These are phyloP conservation scores for Siphamia tubifer DNA, from an alignment of 2,113 vertebrate species.

Conservation along the genomic window DNA sequence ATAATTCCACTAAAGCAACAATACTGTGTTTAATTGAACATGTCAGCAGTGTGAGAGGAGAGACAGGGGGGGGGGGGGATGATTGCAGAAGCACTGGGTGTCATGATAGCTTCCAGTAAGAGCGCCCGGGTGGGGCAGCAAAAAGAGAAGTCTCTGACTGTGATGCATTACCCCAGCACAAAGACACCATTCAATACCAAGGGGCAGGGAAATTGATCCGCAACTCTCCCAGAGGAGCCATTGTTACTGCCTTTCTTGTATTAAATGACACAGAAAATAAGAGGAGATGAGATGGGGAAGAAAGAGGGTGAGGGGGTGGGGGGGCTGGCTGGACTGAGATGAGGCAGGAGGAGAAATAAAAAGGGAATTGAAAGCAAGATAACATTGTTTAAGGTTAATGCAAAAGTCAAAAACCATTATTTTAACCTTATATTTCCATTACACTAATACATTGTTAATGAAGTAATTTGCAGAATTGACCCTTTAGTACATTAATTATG, in stretches of 20 bases:
- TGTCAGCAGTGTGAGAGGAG: slow-evolving; percentile 14
- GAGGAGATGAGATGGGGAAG: slow-evolving; percentile 13
- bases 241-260: slow-evolving; percentile 39
- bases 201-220: slow-evolving; percentile 54
- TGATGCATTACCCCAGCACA: slow-evolving; percentile 44
- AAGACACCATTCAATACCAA: slow-evolving; percentile 43
- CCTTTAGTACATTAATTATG: too few species aligned
- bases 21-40: slow-evolving; percentile 28
- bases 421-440: too few species aligned
- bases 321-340: background rate
- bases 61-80: slow-evolving; percentile 4
- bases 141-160: slow-evolving; percentile 13
- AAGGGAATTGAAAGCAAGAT: background rate
- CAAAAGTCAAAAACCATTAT: too few species aligned
- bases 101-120: slow-evolving; percentile 11
- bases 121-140: background rate
- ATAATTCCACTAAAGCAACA: slow-evolving; percentile 36
- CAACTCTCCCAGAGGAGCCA: slow-evolving; percentile 9
- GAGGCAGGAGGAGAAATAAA: background rate
- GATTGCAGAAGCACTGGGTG: background rate
- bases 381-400: background rate
- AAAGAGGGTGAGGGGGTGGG: background rate
- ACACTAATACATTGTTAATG: too few species aligned
- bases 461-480: too few species aligned
- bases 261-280: slow-evolving; percentile 36